Evolutionary conservation across 2,797 vertebrate genomes (phyloP), one percentile per base, ranked within the genome.

Genomic region (Yasuhikotakia modesta): DNA sequence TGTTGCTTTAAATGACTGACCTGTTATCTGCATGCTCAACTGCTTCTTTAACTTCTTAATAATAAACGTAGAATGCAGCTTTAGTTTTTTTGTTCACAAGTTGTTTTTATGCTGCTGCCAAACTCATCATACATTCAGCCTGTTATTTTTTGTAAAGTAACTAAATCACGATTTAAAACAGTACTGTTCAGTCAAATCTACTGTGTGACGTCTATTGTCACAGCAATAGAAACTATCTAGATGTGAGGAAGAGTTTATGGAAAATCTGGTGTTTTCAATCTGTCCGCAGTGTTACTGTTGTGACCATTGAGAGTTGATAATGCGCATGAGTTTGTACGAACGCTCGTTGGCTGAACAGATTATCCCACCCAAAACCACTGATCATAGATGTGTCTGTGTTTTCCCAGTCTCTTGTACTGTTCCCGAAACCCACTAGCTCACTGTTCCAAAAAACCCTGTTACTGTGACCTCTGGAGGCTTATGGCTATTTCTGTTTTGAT

Each of bases 381-480:
- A 81, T 71, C 48, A 19, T 57, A 79, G 73, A 73, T 48, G 63
- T 65, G 60, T 64, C 52, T 78, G 64, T 65, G n/a, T 71, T 45
- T 53, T 69, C 61, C 68, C 70, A 73, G 74, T 43, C 70, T 72
- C 46, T 60, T 19, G 43, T 52, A 43, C 61, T 35, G 3, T 63
- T 81, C 79, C 60, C 72, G 73, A 76, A 76, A 78, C 67, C 50
- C 68, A 64, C 68, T 78, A 68, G 76, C 76, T 64, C 76, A 14
- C 68, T n/a, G 81, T 80, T 82, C 82, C 81, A 27, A 66, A 81
- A 68, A 81, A 45, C 77, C 80, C 65, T 76, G 72, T 16, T 84
- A 86, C 64, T 63, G 73, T 68, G 74, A 86, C 83, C 88, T 88
- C 79, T 86, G 82, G 83, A 91, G 85, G 81, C 70, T 67, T 60